phyloP scores from a whole-genome alignment of 2,113 vertebrate species.

The Megalops atlanticus region DNA sequence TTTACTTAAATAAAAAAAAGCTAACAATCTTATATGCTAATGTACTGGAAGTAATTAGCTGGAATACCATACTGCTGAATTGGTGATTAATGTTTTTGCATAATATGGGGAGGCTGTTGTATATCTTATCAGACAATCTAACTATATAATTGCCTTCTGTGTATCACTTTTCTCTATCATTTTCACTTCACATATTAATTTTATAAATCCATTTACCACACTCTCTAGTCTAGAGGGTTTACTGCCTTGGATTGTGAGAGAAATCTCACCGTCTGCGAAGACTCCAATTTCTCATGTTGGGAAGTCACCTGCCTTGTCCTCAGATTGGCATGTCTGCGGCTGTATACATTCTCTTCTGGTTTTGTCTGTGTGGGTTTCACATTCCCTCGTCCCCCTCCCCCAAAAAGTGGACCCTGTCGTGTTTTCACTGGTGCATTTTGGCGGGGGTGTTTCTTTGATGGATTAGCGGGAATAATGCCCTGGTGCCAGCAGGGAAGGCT shows the following conservation, averaged over 20 bases:
- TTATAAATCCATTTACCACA: neutral
- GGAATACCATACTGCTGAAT: constrained; percentile 62
- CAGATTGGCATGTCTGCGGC: neutral
- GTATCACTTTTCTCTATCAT: constrained; percentile 22
- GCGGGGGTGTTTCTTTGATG: constrained; percentile 22
- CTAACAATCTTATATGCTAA: constrained; percentile 61
- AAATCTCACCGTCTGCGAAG: neutral
- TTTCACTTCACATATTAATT: neutral
- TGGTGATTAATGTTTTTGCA: constrained; percentile 60
- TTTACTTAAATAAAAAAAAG: constrained; percentile 61
- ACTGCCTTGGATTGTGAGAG: neutral
- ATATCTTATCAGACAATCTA: constrained; percentile 45
- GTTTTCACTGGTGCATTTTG: constrained; percentile 23
- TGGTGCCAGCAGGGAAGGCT: constrained; percentile 17
- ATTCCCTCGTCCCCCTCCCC: neutral
- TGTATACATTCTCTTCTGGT: neutral
- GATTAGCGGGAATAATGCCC: constrained; percentile 30
- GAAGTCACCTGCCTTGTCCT: neutral
- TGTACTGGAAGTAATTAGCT: constrained; percentile 64
- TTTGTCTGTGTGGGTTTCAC: neutral
- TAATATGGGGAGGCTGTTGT: constrained; percentile 40
- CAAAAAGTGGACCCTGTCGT: neutral
- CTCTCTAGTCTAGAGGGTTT: neutral
- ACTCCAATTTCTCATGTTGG: too few species aligned
- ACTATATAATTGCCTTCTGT: constrained; percentile 28